Evolutionary conservation across 2,113 vertebrate genomes (phyloP), one percentile per base, ranked within the genome.

Genomic region (Drymodes brunneopygia): DNA sequence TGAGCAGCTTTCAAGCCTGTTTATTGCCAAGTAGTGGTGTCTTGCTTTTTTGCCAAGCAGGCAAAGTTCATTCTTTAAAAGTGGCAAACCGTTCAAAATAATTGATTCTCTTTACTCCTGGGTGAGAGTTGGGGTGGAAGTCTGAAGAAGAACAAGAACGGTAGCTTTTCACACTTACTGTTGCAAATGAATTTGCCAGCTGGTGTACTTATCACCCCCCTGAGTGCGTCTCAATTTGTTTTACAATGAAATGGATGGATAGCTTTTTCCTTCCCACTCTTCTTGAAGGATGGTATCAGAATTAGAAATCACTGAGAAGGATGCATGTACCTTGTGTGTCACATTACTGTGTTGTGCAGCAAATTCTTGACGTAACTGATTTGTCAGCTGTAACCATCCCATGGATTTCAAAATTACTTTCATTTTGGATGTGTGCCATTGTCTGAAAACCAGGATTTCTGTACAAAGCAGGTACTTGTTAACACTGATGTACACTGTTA

Each of bases 341-440:
- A 25, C 3, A 1, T 47, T 62, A 25, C 9, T 47, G 6, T 9
- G 22, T 0, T 4, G 11, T 74, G 18, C 2, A 3, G 35, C 11
- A 47, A 66, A 54, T 33, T 36, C 18, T 40, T 80, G 36, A 19
- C 25, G 2, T 6, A 74, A 38, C 27, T 45, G 14, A 35, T 61
- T 62, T 45, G 24, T 51, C 42, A 50, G 22, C 35, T 86, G 7
- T 64, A 91, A 60, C 36, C 36, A 67, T 23, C 17, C 13, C 45
- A 21, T 47, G 51, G 29, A 51, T 90, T 88, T 79, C 45, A 56
- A 44, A 90, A 38, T 58, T 23, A 8, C 10, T 86, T 86, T 27
- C 10, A 6, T 67, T 56, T 28, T 91, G 58, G 58, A 61, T 2
- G 0, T 50, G 5, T 8, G 2, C 19, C 1, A 0, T 24, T 75